Evolutionary conservation across 1,140 invertebrate genomes (phyloP).

Genomic region (Homalodisca vitripennis): DNA sequence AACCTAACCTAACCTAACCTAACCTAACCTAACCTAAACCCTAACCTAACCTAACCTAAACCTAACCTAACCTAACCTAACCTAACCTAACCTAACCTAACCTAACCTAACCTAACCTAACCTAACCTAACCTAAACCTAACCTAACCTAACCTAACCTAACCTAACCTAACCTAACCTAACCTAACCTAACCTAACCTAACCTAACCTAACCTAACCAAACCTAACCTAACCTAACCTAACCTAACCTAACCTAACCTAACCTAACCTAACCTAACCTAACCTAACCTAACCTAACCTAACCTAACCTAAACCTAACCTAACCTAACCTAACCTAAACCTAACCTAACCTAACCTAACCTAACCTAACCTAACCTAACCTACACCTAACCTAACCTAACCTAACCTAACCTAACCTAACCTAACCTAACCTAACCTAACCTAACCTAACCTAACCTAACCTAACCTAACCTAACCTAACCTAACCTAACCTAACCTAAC

Average conservation of each 20-base stretch:
- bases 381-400: background rate
- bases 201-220: slow-evolving; percentile 45
- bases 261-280: slow-evolving; percentile 45
- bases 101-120: slow-evolving; percentile 41
- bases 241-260: slow-evolving; percentile 38
- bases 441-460: background rate
- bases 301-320: too few relatives aligned
- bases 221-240: slow-evolving; percentile 44
- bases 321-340: too few relatives aligned
- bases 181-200: slow-evolving; percentile 45
- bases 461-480: slow-evolving; percentile 7
- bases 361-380: too few relatives aligned
- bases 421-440: slow-evolving; percentile 4
- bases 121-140: slow-evolving; percentile 34
- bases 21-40: slow-evolving; percentile 38
- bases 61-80: slow-evolving; percentile 43
- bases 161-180: slow-evolving; percentile 40
- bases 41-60: slow-evolving; percentile 42
- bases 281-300: too few relatives aligned
- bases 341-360: too few relatives aligned
- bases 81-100: slow-evolving; percentile 43
- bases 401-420: too few relatives aligned
- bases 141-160: slow-evolving; percentile 36
- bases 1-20: slow-evolving; percentile 43
- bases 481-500: background rate